Conservation (phyloP, 2,888 invertebrate genomes). For the Plemyria rubiginata region DNA sequence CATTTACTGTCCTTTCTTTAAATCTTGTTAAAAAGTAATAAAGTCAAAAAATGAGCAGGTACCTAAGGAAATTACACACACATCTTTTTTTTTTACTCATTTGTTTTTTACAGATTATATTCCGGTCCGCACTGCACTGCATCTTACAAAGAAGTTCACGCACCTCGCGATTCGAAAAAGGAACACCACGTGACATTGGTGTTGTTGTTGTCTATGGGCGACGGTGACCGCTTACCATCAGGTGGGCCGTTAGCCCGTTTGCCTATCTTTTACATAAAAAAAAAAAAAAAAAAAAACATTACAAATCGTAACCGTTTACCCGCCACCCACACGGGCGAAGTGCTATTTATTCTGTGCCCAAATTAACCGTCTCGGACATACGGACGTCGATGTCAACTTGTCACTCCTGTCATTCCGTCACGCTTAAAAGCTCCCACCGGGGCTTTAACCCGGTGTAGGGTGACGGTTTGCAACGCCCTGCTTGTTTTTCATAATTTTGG, state of each 20-base stretch:
- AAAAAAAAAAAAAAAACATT: too few species aligned
- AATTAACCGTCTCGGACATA: constrained; percentile 77
- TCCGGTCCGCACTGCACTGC: not conserved
- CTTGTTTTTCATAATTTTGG: constrained; percentile 36
- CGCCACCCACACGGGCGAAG: constrained; percentile 26
- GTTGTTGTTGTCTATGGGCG: too few species aligned
- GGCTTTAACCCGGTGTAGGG: constrained; percentile 77
- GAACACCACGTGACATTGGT: constrained; percentile 29
- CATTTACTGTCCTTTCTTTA: too few species aligned
- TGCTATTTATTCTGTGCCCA: constrained; percentile 45
- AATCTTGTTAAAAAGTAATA: too few species aligned
- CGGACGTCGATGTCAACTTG: constrained; percentile 79
- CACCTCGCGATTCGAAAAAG: constrained; percentile 33
- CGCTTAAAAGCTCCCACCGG: constrained; percentile 66
- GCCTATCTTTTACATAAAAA: too few species aligned
- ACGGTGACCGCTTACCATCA: too few species aligned
- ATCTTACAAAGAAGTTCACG: constrained; percentile 16
- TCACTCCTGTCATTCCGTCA: constrained; percentile 62
- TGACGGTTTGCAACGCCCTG: constrained; percentile 55
- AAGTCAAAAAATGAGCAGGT: too few species aligned
- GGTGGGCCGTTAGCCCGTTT: too few species aligned
- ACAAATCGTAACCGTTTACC: constrained; percentile 38
- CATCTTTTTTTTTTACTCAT: not conserved
- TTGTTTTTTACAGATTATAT: constrained; percentile 3
- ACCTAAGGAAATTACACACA: too few species aligned